Base-by-base conservation (phyloP, 2,113 vertebrate genomes). In the Calidris pygmaea region DNA sequence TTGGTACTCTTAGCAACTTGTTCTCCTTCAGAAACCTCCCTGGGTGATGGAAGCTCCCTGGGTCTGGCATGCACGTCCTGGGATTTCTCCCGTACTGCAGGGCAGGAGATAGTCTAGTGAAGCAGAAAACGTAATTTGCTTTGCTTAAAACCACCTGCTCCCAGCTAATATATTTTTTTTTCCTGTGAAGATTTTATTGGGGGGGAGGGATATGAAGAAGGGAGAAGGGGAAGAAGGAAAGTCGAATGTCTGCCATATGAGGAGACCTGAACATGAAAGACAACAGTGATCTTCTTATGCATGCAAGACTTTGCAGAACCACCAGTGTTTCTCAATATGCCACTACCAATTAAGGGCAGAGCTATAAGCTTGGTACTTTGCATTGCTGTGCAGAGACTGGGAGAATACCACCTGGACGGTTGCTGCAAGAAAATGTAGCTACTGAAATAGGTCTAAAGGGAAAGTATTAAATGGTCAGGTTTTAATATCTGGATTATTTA, bases 101-200 rank as follows among this genome's bases (percentile, higher is more conserved):
- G 75, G 79, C 90, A 94, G 71, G 59, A 91, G 50, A 56, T 56
- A 91, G 87, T 47, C 82, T 70, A 93, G 37, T 65, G 89, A 82
- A 93, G 68, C 94, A 89, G 94, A 90, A 97, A 93, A 92, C 75
- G 47, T 84, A 76, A 95, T 89, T 95, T 92, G 34, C 74, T 96
- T 97, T 92, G 58, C 91, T 94, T 93, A 90, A 95, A 94, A 81
- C 47, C 73, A 82, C 71, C 82, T 95, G 55, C 62, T 76, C 47
- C 68, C 70, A 84, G 39, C 5, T 85, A 62, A 80, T 90, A 67
- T 74, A 70, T 48, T 39, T 55, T 53, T 80, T 78, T 65, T 35
- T 19, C 16, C 55, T 50, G 7, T 66, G 45, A 91, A 91, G 62
- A 79, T 82, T 85, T 94, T 89, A 35, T 91, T 9, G 82, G 89